Percentiles rank a stretch among this genome's conserved stretches.
Evolutionary conservation across 1,140 invertebrate species (phyloP).

Genomic region (Muscidifurax raptorellus): DNA sequence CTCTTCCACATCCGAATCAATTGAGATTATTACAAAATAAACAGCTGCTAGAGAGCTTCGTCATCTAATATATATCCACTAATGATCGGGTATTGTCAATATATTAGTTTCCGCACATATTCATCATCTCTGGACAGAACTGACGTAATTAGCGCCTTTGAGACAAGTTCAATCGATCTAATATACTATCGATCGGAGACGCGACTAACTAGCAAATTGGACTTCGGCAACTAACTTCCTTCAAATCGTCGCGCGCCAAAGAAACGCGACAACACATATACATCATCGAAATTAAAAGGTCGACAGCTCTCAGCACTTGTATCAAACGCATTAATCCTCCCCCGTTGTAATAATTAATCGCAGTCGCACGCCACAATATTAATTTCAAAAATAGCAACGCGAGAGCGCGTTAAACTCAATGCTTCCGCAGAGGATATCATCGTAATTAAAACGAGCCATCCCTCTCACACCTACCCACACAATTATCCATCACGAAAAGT

Average conservation of each 20-base stretch:
- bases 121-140: neutral
- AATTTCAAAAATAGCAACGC: neutral
- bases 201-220: neutral
- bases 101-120: neutral
- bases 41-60: neutral
- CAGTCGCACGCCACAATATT: neutral
- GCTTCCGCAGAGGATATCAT: neutral
- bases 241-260: neutral
- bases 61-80: neutral
- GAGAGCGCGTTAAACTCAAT: neutral
- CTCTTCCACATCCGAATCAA: neutral
- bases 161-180: neutral
- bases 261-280: neutral
- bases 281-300: neutral
- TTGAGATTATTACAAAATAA: neutral
- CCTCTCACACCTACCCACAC: too few relatives aligned
- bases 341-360: neutral
- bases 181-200: neutral
- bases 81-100: neutral
- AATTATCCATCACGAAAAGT: too few relatives aligned
- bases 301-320: neutral
- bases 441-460: too few relatives aligned
- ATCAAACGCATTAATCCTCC: neutral
- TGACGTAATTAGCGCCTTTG: neutral
- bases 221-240: neutral